phyloP scores from a whole-genome alignment of 2,888 invertebrate species.

The Dynastes maya region DNA sequence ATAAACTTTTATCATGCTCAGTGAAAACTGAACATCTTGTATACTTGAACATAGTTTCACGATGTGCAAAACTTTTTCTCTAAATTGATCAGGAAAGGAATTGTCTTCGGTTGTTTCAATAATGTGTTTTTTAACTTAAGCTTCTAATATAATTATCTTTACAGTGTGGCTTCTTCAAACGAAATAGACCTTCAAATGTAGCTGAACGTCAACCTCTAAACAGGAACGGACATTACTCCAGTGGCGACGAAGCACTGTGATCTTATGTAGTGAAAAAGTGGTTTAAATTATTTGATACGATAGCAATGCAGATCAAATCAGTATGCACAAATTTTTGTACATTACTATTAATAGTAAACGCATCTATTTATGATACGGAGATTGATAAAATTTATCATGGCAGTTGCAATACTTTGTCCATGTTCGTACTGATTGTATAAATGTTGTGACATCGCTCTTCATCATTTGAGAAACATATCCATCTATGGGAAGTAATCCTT shows the following conservation, averaged over 20 bases:
- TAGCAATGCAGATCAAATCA: constrained; percentile 7
- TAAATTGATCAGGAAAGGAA: no score
- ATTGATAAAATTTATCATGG: background rate
- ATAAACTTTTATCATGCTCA: no score
- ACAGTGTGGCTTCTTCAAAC: constrained; percentile 94
- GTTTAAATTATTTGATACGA: constrained; percentile 17
- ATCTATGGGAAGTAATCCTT: background rate
- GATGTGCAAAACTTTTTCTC: no score
- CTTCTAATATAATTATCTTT: constrained; percentile 59
- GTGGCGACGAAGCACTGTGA: constrained; percentile 80
- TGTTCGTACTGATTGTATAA: background rate
- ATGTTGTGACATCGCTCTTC: background rate
- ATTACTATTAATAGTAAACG: no score
- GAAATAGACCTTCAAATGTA: constrained; percentile 87
- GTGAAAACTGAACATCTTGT: no score
- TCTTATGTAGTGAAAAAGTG: constrained; percentile 18
- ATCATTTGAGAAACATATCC: background rate
- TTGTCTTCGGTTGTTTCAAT: no score
- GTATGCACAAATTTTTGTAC: background rate
- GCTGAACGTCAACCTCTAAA: constrained; percentile 90
- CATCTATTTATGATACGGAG: no score
- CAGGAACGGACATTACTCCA: constrained; percentile 79
- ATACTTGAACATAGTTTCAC: no score
- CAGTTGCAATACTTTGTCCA: background rate
- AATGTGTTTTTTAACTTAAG: background rate